These are phyloP conservation scores for Prionailurus viverrinus DNA, from an alignment of 2,113 vertebrate genomes.

Conservation along the genomic window DNA sequence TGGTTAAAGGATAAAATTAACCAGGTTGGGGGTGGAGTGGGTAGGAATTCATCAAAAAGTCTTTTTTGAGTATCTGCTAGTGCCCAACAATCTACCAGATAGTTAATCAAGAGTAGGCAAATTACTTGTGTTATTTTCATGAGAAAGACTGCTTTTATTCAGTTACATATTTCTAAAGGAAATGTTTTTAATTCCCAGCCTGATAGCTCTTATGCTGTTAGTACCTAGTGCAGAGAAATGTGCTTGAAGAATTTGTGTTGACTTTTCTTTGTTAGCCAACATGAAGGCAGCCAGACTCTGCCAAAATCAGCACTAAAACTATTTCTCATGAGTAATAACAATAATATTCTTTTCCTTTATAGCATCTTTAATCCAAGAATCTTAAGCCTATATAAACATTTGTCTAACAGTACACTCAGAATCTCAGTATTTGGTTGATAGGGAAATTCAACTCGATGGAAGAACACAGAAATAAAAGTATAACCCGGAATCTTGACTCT, in stretches of 20 bases:
- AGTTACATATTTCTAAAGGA: conserved; percentile 38
- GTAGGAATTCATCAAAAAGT: neutral
- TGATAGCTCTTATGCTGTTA: conserved; percentile 23
- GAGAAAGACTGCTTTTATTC: conserved; percentile 25
- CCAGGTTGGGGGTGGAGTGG: neutral
- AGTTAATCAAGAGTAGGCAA: conserved; percentile 31
- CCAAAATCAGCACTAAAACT: conserved; percentile 76
- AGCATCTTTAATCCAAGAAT: conserved; percentile 68
- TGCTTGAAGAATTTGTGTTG: conserved; percentile 64
- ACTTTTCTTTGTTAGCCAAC: conserved; percentile 71
- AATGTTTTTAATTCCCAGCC: conserved; percentile 48
- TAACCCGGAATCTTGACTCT: conserved; percentile 46
- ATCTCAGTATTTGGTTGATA: conserved; percentile 62
- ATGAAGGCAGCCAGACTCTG: conserved; percentile 50
- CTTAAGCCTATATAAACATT: conserved; percentile 71
- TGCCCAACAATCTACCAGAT: neutral
- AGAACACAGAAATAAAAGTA: conserved; percentile 60
- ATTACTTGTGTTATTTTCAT: conserved; percentile 58
- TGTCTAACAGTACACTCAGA: conserved; percentile 31
- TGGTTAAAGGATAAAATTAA: conserved; percentile 35
- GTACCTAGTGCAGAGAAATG: conserved; percentile 61
- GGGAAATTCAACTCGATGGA: conserved; percentile 42
- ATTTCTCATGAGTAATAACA: conserved; percentile 77
- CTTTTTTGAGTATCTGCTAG: neutral
- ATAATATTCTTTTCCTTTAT: conserved; percentile 73